Conservation (phyloP, 2,797 vertebrate species). For the Austrolebias charrua region DNA sequence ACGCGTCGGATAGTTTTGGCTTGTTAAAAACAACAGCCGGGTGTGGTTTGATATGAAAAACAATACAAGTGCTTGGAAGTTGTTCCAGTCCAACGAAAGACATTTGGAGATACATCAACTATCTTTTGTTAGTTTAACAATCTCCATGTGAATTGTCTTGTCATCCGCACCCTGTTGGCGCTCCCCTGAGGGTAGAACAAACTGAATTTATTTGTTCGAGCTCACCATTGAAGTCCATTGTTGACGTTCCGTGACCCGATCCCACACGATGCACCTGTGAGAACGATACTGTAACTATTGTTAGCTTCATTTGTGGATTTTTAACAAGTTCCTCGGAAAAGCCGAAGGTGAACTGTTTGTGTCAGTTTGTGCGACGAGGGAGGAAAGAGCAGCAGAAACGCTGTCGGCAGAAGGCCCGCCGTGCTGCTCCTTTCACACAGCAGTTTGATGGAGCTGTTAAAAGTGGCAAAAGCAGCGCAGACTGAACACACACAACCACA, state of each 20-base stretch:
- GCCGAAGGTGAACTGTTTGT: conserved; percentile 8
- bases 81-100: conserved; percentile 30
- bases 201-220: conserved; percentile 36
- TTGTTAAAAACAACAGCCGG: conserved; percentile 18
- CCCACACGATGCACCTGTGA: background rate
- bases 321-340: background rate
- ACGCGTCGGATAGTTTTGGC: conserved; percentile 26
- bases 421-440: no score
- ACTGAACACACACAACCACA: conserved; percentile 22
- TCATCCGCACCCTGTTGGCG: conserved; percentile 35
- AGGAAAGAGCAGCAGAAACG: conserved; percentile 18
- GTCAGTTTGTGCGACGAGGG: conserved; percentile 2
- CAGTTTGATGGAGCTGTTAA: conserved; percentile 11
- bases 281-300: background rate
- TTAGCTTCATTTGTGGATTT: background rate
- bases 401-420: conserved; percentile 31
- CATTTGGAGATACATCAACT: conserved; percentile 31
- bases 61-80: conserved; percentile 18
- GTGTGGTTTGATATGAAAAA: conserved; percentile 24
- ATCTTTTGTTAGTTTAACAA: conserved; percentile 25
- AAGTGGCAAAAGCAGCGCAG: conserved; percentile 20
- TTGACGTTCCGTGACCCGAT: conserved; percentile 12
- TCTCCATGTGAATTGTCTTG: conserved; percentile 14
- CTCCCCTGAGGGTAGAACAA: conserved; percentile 51
- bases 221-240: conserved; percentile 15